Evolutionary conservation across 2,797 vertebrate genomes (phyloP), one percentile per base, ranked within the genome.

Genomic region (Poecilia velifera): DNA sequence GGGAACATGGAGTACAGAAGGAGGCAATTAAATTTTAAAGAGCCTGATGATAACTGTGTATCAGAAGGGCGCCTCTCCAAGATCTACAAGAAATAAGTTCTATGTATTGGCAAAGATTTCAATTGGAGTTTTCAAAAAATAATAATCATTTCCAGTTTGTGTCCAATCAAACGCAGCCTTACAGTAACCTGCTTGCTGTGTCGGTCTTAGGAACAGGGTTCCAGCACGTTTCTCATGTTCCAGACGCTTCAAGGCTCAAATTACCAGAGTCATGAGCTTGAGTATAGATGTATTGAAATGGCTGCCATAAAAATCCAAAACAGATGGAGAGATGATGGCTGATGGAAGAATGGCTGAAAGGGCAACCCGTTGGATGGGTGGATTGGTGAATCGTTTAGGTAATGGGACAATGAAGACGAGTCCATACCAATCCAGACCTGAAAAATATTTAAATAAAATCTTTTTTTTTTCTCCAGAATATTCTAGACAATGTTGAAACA

Each of bases 1-100:
- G 68, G 43, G 72, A 76, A 81, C 77, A 78, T 22, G 10, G 25
- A 77, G 77, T 79, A 57, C 16, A 41, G 45, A 74, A 71, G 73
- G 79, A 85, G n/a, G 36, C 74, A 76, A 83, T 87, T 81, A 51
- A 84, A 83, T 34, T 79, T 78, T 73, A 76, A 80, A 88, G 3
- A 4, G 25, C n/a, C 45, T 25, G 5, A 57, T 34, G 20, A 76
- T 83, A 34, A 82, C 55, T 64, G 36, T 39, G 25, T 13, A 78
- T 55, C 59, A 76, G 70, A 80, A 78, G 53, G 20, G 13, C 55
- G 20, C 59, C 41, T 78, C 57, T 82, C 28, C 74, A 70, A 80
- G 55, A 77, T 62, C 36, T 75, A 55, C 13, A 68, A 68, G 5
- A 45, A 70, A 45, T n/a, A n/a, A 6, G 55, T 62, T 57, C 34